Conservation (phyloP, 2,888 invertebrate genomes). For the Eilema depressum region DNA sequence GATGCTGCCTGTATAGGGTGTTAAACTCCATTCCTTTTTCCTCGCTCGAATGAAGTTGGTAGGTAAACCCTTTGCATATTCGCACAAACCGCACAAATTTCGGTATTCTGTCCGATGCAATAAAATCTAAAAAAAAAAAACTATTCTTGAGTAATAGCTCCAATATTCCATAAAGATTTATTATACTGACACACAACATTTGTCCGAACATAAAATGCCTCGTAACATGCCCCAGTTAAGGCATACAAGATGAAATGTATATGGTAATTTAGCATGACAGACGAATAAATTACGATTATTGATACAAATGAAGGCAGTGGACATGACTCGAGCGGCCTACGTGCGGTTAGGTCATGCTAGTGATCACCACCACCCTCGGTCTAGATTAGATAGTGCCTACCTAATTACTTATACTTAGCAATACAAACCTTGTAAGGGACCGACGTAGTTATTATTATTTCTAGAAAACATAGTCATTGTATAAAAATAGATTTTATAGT, state of each 20-base stretch:
- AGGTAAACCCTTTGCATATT: neutral
- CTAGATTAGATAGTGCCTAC: conserved; percentile 41
- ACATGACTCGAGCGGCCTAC: conserved; percentile 47
- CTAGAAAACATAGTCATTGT: conserved; percentile 32
- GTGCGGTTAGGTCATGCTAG: conserved; percentile 46
- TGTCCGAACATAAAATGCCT: conserved; percentile 20
- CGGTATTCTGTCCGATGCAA: conserved; percentile 10
- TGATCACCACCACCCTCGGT: conserved; percentile 45
- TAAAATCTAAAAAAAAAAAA: conserved; percentile 7
- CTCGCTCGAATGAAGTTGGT: too few species aligned
- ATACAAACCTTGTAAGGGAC: conserved; percentile 42
- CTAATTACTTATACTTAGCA: conserved; percentile 27
- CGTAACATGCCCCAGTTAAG: conserved; percentile 20
- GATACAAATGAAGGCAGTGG: conserved; percentile 38
- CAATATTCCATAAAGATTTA: conserved; percentile 16
- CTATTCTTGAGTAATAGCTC: conserved; percentile 11
- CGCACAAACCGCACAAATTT: conserved; percentile 6
- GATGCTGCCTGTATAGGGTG: too few species aligned
- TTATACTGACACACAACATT: conserved; percentile 10
- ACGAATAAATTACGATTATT: conserved; percentile 38
- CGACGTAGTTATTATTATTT: conserved; percentile 39
- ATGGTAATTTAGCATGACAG: conserved; percentile 31
- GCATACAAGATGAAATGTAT: conserved; percentile 39
- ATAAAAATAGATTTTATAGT: conserved; percentile 21
- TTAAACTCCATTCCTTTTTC: too few species aligned